Conservation (phyloP, 2,888 invertebrate genomes). For the Ophion ventricosus region DNA sequence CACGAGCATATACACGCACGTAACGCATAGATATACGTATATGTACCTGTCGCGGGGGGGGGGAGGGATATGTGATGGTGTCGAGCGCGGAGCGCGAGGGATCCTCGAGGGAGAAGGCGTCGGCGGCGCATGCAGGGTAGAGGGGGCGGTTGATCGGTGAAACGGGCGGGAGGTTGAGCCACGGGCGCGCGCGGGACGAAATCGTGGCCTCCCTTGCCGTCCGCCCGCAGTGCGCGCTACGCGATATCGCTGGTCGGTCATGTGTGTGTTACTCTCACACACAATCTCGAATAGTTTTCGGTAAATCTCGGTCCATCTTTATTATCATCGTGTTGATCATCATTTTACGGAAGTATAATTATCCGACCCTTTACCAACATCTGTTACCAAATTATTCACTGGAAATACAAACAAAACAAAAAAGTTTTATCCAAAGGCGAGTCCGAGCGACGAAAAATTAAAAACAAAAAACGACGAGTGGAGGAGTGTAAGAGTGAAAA, state of each 20-base stretch:
- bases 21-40: conserved; percentile 3
- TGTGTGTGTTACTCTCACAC: conserved; percentile 78
- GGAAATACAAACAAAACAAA: not conserved
- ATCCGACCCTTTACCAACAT: not conserved
- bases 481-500: conserved; percentile 1
- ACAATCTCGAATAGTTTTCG: conserved; percentile 60
- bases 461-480: conserved; percentile 5
- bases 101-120: conserved; percentile 33
- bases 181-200: conserved; percentile 76
- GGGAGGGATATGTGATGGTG: no score
- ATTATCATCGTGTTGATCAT: conserved; percentile 24
- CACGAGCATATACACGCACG: conserved; percentile 37
- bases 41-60: conserved; percentile 33
- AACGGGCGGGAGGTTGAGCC: conserved; percentile 64
- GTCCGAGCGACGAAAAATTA: conserved; percentile 8
- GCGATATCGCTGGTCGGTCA: conserved; percentile 82
- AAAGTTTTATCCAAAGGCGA: not conserved
- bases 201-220: conserved; percentile 75
- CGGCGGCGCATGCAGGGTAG: conserved; percentile 55
- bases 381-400: not conserved
- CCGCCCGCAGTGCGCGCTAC: conserved; percentile 82
- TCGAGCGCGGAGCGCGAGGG: conserved; percentile 55
- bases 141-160: conserved; percentile 52
- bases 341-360: conserved; percentile 11
- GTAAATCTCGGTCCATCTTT: conserved; percentile 31